phyloP scores from a whole-genome alignment of 2,797 vertebrate species.

The Eulemur coronatus region DNA sequence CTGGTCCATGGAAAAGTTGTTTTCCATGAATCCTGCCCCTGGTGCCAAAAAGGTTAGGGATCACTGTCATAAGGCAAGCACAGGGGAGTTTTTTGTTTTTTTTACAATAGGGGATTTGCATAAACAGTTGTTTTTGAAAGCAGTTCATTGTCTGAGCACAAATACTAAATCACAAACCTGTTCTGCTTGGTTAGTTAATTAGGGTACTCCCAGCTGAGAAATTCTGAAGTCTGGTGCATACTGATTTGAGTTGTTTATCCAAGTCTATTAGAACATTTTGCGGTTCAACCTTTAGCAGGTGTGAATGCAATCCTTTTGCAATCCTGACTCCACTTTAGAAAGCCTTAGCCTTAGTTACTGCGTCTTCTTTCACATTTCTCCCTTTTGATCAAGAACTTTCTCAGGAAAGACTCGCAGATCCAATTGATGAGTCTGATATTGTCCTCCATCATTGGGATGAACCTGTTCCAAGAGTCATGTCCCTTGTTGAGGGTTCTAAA shows the following conservation, averaged over 20 bases:
- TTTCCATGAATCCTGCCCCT: too few species aligned
- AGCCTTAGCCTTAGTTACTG: neutral
- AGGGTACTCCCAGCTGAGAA: neutral
- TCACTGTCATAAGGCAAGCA: neutral
- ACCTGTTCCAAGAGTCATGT: neutral
- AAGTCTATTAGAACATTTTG: neutral
- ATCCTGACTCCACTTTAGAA: neutral
- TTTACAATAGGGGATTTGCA: neutral
- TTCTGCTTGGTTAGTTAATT: neutral
- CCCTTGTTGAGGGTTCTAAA: neutral
- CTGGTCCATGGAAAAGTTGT: too few species aligned
- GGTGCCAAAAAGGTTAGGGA: too few species aligned
- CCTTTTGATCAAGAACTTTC: neutral
- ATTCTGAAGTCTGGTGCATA: neutral
- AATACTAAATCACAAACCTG: neutral
- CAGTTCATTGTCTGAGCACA: neutral
- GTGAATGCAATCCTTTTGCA: neutral
- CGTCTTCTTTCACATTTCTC: neutral
- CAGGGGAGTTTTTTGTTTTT: neutral
- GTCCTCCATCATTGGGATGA: neutral
- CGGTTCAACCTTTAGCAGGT: neutral
- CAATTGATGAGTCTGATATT: neutral
- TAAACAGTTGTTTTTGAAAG: neutral
- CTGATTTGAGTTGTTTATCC: too few species aligned
- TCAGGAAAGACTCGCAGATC: neutral